Evolutionary conservation across 2,113 vertebrate genomes (phyloP), one percentile per base, ranked within the genome.

Genomic region (Ageneiosus marmoratus): DNA sequence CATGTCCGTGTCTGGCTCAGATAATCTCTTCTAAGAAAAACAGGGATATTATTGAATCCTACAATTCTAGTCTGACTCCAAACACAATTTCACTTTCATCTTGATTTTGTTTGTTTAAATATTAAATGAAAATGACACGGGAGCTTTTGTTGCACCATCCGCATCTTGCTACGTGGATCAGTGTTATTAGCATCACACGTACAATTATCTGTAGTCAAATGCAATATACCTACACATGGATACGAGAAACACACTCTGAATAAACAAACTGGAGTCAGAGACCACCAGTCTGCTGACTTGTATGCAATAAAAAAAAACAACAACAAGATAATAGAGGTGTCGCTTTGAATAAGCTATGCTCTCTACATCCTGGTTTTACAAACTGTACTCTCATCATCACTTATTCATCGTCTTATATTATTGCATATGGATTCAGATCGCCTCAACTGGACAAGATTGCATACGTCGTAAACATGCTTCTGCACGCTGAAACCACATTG

Each of bases 281-380:
- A 79, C 46, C 70, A 67, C 50, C 75, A 27, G 77, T 80, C 81
- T 79, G 79, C 79, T 73, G 79, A 81, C 82, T 75, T 37, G 77
- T 82, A 85, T 84, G 86, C 86, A 87, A 87, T 87, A 87, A 84
- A 77, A 70, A 27, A 74, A 18, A 62, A 32, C 27, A 41, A 82
- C 69, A 76, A 84, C 79, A 82, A 87, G 80, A 80, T 82, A 82
- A 77, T 65, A 79, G 37, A 81, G 50, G 79, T 65, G 51, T 79
- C 18, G 70, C 69, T 51, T 65, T 77, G 75, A 77, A 75, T 34
- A 53, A 84, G 85, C 82, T 77, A 67, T 50, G 62, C 56, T 62
- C 18, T 34, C 77, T 83, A 44, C 29, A 72, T 81, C 82, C 60
- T 65, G 51, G 75, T 75, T 75, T 74, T 51, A 69, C 24, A 44